Evolutionary conservation across 2,113 vertebrate species (phyloP), one percentile per base, ranked within the genome.

Genomic region (Vimba vimba): DNA sequence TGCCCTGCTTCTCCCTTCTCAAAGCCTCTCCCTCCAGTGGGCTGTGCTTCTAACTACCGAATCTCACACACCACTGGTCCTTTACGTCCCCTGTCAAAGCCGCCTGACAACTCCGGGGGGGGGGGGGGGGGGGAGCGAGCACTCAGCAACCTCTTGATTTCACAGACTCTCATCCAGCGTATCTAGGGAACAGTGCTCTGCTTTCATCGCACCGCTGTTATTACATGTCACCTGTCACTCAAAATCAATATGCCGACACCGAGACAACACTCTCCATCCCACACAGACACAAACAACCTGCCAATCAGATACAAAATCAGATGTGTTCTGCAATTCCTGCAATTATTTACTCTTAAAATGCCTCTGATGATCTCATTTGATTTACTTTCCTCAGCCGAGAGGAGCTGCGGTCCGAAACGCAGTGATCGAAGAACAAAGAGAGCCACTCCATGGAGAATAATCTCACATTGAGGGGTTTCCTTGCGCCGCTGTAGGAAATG

Each of bases 251-350:
- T 15, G 60, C 88, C 79, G 87, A 87, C 87, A 92, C 89, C 91
- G 88, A 93, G 85, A 91, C 77, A 93, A 91, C 87, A 91, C 90
- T 86, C 88, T 88, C 89, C 82, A 89, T 90, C 89, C 90, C 74
- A 83, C 85, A 89, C 88, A 69, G 85, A 86, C 81, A 83, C 12
- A 75, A 81, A 87, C 85, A 91, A 90, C 87, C 89, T 88, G 90
- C 23, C 87, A 91, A 90, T 91, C 89, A 84, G 89, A 91, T 89
- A 77, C 90, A 89, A 55, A 88, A 91, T 91, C 91, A 92, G 88
- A 89, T 78, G 91, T 88, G 90, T 69, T 1, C 90, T 84, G 52
- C 52, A 17, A 59, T 88, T 23, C 83, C 64, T 45, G 47, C 52
- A 12, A 85, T 62, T 79, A 52, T 66, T 33, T 25, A 84, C 59